Base-by-base conservation (phyloP, 2,113 vertebrate genomes). In the Mesembrinibis cayennensis region DNA sequence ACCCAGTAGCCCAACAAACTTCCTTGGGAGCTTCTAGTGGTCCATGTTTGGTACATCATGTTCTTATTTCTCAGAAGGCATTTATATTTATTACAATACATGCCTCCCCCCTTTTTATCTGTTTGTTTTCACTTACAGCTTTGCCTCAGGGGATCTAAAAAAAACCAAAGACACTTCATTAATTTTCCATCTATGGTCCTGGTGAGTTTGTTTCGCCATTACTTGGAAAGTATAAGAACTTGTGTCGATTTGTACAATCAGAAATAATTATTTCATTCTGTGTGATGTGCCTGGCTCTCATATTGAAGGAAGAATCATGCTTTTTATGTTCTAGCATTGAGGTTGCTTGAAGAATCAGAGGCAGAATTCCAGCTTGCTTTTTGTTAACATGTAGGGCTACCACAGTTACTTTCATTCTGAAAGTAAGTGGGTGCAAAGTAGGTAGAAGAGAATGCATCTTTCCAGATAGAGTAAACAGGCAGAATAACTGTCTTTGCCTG, bases 1-100 rank as follows among this genome's bases (percentile, higher is more conserved):
- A 50, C 2, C 5, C 42, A 52, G 22, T 32, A 59, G 9, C 6
- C 13, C 3, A n/a, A 65, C 0, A 0, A 23, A 72, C 20, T 47
- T 89, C 18, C 10, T 50, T 70, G 20, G 36, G 30, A 87, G 5
- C 2, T 2, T 27, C 42, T 50, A 21, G 23, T 42, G 16, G 36
- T 66, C 26, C 11, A 7, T 50, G 4, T 63, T 42, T 50, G n/a
- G 9, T 32, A 66, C 2, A 1, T 34, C 14, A 82, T 21, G 3
- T 72, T 83, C 44, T 66, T 5, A 1, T 62, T 84, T 93, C 21
- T 82, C 59, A 90, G 49, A 81, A 83, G 47, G 36, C 9, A 63
- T 63, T 52, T 32, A n/a, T 52, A 44, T 77, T 40, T 66, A 21
- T 44, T 49, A 21, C 19, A 71, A 29, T 47, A 17, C 12, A 36